Conservation (phyloP, 2,113 vertebrate genomes). For the Phyllostomus discolor region DNA sequence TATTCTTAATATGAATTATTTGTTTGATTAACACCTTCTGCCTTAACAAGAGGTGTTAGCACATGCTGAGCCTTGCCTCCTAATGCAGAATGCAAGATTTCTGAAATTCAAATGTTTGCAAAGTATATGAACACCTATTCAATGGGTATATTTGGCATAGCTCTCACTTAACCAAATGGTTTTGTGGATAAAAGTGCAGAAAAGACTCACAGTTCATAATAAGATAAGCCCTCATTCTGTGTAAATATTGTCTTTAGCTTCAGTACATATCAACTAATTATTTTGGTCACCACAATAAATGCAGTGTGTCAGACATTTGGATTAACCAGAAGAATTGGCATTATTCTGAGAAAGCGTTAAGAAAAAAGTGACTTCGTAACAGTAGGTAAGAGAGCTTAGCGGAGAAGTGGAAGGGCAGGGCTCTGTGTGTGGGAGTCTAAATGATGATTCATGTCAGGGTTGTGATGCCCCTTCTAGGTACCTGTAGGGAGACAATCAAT, state of each 20-base stretch:
- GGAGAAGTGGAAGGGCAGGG: not conserved
- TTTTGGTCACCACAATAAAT: not conserved
- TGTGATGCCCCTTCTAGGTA: not conserved
- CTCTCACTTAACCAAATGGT: not conserved
- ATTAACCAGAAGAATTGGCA: not conserved
- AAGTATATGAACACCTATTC: not conserved
- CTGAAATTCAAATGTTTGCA: conserved; percentile 17
- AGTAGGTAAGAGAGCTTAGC: not conserved
- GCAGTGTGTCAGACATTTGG: not conserved
- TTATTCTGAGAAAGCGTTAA: not conserved
- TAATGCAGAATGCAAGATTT: conserved; percentile 21
- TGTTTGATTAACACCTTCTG: conserved; percentile 58
- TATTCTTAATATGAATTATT: conserved; percentile 52
- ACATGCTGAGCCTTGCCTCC: conserved; percentile 20
- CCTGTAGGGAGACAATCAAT: not conserved
- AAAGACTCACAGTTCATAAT: not conserved
- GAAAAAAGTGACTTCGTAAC: not conserved
- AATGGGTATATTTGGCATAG: not conserved
- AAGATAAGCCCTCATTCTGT: not conserved
- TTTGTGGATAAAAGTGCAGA: not conserved
- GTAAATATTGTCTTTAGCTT: not conserved
- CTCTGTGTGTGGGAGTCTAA: not conserved
- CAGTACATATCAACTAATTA: not conserved
- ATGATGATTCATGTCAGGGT: not conserved
- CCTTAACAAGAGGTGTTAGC: conserved; percentile 33